A percentile compares a stretch with the other conserved stretches of the same genome.
Conservation (phyloP, 2,797 vertebrate species). For the Karalla daura region DNA sequence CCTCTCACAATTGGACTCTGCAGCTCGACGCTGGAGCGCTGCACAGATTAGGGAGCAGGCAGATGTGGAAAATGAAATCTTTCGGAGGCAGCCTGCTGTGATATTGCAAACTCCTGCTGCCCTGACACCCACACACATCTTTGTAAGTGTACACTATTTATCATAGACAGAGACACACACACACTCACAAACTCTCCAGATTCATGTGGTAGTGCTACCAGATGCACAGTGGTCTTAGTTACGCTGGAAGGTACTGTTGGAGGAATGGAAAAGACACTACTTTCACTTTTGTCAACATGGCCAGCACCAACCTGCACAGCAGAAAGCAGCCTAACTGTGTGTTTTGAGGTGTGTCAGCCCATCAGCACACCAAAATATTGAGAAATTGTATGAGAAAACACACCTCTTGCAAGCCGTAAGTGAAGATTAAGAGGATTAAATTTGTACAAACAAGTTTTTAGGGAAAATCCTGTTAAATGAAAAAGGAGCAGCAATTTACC, state of each 20-base stretch:
- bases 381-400: no score
- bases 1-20: slow-evolving; percentile 15
- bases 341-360: no score
- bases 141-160: slow-evolving; percentile 39
- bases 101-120: slow-evolving; percentile 55
- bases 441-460: no score
- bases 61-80: slow-evolving; percentile 66
- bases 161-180: slow-evolving; percentile 5
- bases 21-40: slow-evolving; percentile 9
- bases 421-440: no score
- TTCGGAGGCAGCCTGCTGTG: slow-evolving; percentile 55
- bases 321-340: no score
- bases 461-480: not conserved
- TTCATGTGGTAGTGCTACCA: slow-evolving; percentile 11
- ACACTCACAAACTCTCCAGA: not conserved
- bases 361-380: no score
- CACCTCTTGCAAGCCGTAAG: no score
- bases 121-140: slow-evolving; percentile 28
- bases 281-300: no score
- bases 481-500: slow-evolving; percentile 42
- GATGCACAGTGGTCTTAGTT: no score
- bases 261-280: no score
- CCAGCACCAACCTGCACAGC: no score
- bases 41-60: slow-evolving; percentile 44
- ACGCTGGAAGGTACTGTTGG: no score